Evolutionary conservation across 2,888 invertebrate species (phyloP), one percentile per base, ranked within the genome.

Genomic region (Phortica okadai): DNA sequence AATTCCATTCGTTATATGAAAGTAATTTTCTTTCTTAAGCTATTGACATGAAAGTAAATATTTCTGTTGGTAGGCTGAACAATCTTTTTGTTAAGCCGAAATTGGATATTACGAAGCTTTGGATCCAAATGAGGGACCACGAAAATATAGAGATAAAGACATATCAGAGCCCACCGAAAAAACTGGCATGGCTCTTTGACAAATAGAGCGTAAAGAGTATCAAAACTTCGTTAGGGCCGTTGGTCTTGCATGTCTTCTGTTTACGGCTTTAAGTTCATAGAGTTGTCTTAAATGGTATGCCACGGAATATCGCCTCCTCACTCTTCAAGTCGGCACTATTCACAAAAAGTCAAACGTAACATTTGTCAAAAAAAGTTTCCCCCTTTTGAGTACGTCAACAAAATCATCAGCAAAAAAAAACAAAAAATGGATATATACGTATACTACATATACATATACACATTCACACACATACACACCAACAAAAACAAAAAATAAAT

Each of bases 351-450:
- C 42, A 33, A 66, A 66, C 66, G 16, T 25, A 72, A 56, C 70
- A 72, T 72, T 72, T 72, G 56, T 72, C 70, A 72, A 50, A 72
- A 4, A 72, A 69, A 45, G 16, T 10, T 56, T 33, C 33, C 16
- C 50, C 33, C 54, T 56, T 72, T 56, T 33, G 74, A 79, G 77
- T 84, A 88, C 83, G 88, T 86, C 89, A 88, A 83, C 89, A 82
- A 86, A 88, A 88, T 89, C 88, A 88, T 89, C 89, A 86, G 82
- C 50, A 62, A 33, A 58, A 75, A 21, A 62, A 64, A n/a, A 64
- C 8, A 64, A 50, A 64, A 72, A 62, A 70, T n/a, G 50, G 50
- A 45, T 45, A 45, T 16, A 62, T 10, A n/a, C n/a, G n/a, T n/a
- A n/a, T n/a, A n/a, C n/a, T n/a, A n/a, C n/a, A n/a, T 25, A 6